phyloP scores from a whole-genome alignment of 1,140 invertebrate genomes.

The Drusus annulatus region DNA sequence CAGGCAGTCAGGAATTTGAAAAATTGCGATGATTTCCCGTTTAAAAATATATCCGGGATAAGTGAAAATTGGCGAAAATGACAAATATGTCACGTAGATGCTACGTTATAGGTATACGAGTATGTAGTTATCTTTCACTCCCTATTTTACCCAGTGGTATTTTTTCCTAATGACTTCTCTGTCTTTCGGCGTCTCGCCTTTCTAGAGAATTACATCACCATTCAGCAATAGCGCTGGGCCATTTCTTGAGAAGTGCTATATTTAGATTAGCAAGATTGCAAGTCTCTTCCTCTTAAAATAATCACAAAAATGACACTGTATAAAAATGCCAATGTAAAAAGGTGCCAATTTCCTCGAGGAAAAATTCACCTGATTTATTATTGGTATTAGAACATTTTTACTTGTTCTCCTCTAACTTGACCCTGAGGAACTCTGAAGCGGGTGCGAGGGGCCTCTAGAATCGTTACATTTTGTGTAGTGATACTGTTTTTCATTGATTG shows the following conservation, averaged over 20 bases:
- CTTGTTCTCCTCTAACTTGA: constrained; percentile 8
- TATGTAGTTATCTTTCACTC: too few species aligned
- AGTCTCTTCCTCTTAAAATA: background rate
- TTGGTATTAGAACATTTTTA: background rate
- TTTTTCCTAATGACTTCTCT: too few species aligned
- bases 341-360: background rate
- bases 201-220: constrained; percentile 13
- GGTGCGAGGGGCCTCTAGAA: constrained; percentile 3
- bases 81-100: too few species aligned
- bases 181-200: background rate
- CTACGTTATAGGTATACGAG: too few species aligned
- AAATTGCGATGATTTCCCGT: too few species aligned
- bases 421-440: background rate
- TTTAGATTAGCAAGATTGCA: constrained; percentile 20
- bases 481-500: background rate
- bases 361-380: background rate
- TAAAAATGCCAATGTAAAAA: constrained; percentile 1
- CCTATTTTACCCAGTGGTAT: too few species aligned
- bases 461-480: constrained; percentile 16
- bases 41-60: too few species aligned
- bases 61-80: too few species aligned
- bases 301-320: constrained; percentile 4
- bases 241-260: constrained; percentile 11
- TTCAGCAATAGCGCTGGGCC: background rate
- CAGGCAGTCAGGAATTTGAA: too few species aligned